A percentile compares a stretch with the other conserved stretches of the same genome.
phyloP scores from a whole-genome alignment of 1,140 invertebrate species.

The Meteorus sp. region DNA sequence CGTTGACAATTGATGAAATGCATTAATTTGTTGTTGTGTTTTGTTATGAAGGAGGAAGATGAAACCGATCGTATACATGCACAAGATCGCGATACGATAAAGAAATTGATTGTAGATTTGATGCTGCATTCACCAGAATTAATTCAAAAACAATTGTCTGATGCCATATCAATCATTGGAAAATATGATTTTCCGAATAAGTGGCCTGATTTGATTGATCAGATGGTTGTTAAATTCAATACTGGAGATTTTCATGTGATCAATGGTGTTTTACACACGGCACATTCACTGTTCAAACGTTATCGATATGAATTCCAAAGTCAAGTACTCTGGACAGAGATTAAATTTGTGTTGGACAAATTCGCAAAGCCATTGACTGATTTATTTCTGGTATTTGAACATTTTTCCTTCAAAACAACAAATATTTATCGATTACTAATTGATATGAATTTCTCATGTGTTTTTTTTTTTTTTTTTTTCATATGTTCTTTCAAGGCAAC shows the following conservation, averaged over 20 bases:
- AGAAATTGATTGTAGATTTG: slow-evolving; percentile 84
- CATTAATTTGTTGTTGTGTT: slow-evolving; percentile 18
- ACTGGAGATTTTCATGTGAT: slow-evolving; percentile 93
- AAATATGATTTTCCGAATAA: slow-evolving; percentile 92
- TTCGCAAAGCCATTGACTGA: slow-evolving; percentile 94
- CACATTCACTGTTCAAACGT: slow-evolving; percentile 93
- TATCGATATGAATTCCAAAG: slow-evolving; percentile 97
- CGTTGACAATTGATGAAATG: too few species aligned
- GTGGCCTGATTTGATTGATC: slow-evolving; percentile 87
- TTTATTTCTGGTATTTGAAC: slow-evolving; percentile 74
- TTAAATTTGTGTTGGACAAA: slow-evolving; percentile 92
- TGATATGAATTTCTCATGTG: slow-evolving; percentile 4
- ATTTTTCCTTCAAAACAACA: too few species aligned
- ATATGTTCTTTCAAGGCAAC: slow-evolving; percentile 84
- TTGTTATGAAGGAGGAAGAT: slow-evolving; percentile 73
- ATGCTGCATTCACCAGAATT: slow-evolving; percentile 90
- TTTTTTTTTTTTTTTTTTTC: slow-evolving; percentile 43
- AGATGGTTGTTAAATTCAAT: slow-evolving; percentile 91
- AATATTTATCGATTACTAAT: too few species aligned
- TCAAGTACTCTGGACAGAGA: slow-evolving; percentile 91
- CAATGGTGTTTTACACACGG: slow-evolving; percentile 92
- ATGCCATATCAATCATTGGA: slow-evolving; percentile 94
- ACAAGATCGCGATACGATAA: slow-evolving; percentile 78
- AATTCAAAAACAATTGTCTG: slow-evolving; percentile 93
- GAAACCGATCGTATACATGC: slow-evolving; percentile 77